Conservation (phyloP, 2,888 invertebrate genomes). For the Junonia oenone region DNA sequence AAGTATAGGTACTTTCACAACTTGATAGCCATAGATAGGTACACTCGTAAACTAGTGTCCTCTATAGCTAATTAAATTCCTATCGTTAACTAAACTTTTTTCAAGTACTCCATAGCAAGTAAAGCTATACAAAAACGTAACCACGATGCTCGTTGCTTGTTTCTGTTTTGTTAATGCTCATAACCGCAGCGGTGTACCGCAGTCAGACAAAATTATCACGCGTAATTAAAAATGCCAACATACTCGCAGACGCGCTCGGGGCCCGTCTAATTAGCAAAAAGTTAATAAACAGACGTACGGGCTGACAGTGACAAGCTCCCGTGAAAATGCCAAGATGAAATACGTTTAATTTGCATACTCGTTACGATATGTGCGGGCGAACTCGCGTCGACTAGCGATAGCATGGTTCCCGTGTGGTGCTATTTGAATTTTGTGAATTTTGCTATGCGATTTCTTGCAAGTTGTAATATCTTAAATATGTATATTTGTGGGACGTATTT, state of each 20-base stretch:
- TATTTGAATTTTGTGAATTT: not conserved
- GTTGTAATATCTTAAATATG: too few relatives aligned
- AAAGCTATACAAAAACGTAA: not conserved
- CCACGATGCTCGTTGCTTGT: not conserved
- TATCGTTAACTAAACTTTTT: not conserved
- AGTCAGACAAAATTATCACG: constrained; percentile 47
- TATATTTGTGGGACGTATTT: too few relatives aligned
- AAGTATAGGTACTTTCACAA: not conserved
- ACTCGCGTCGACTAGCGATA: constrained; percentile 16
- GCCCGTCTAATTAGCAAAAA: constrained; percentile 78
- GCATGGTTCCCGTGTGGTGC: constrained; percentile 1
- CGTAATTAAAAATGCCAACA: constrained; percentile 78
- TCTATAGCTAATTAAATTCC: not conserved
- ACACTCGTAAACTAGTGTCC: not conserved
- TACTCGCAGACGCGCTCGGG: constrained; percentile 63
- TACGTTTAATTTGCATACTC: constrained; percentile 73
- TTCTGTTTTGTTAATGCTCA: constrained; percentile 2
- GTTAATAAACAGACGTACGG: constrained; percentile 74
- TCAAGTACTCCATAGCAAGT: too few relatives aligned
- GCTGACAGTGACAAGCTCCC: constrained; percentile 75
- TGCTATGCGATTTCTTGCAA: not conserved
- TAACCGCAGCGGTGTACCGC: constrained; percentile 15
- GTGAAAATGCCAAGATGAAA: constrained; percentile 77
- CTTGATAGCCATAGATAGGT: not conserved
- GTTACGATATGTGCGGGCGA: constrained; percentile 41